A percentile compares a stretch with the other conserved stretches of the same genome.
These are phyloP conservation scores for Chalcis sispes DNA, from an alignment of 2,888 invertebrate species.

Conservation along the genomic window DNA sequence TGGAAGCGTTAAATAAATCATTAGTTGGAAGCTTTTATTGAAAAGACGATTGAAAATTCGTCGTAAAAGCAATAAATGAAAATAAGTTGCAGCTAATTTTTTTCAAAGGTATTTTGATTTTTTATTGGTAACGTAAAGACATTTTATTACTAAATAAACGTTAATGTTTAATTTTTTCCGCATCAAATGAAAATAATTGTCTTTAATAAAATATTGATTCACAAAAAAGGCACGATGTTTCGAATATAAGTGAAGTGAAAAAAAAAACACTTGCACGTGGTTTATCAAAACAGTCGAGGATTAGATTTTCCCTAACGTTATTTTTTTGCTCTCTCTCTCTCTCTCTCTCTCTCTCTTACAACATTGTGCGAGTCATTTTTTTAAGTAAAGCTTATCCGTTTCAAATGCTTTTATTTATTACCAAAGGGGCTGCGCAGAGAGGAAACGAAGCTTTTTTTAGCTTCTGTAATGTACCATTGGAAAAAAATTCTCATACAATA, in stretches of 20 bases:
- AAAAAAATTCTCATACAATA: neutral
- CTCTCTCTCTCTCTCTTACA: too few species aligned
- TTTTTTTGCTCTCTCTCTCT: too few species aligned
- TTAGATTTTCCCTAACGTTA: slow-evolving; percentile 34
- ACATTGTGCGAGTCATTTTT: slow-evolving; percentile 19
- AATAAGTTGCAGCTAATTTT: too few species aligned
- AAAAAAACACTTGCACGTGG: slow-evolving; percentile 25
- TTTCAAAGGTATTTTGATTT: too few species aligned
- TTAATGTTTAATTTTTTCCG: too few species aligned
- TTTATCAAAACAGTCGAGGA: slow-evolving; percentile 36
- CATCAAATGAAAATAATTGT: neutral
- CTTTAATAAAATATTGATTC: neutral
- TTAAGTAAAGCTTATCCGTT: slow-evolving; percentile 18
- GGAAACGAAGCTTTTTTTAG: slow-evolving; percentile 18
- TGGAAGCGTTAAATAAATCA: too few species aligned
- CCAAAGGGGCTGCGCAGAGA: neutral
- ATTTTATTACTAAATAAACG: too few species aligned
- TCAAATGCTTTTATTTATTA: slow-evolving; percentile 49
- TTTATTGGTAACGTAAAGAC: too few species aligned
- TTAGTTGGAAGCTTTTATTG: too few species aligned
- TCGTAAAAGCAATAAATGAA: too few species aligned
- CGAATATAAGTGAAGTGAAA: neutral
- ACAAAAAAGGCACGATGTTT: neutral
- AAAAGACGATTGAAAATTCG: too few species aligned
- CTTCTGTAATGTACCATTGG: neutral